Evolutionary conservation across 2,888 invertebrate species (phyloP).

Genomic region (Brachylomia viminalis): DNA sequence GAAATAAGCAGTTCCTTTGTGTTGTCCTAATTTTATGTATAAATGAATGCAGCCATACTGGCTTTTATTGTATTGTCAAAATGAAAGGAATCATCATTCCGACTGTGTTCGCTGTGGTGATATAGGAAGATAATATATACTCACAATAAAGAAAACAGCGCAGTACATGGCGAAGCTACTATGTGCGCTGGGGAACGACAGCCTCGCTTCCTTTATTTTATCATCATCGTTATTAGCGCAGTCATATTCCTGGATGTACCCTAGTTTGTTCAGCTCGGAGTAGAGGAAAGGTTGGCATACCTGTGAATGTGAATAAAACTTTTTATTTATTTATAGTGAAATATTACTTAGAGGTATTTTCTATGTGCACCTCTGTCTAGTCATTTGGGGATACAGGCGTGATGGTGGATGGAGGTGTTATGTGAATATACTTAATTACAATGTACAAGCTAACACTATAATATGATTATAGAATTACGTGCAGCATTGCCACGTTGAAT

Average conservation of each 20-base stretch:
- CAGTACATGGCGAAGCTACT: conserved; percentile 88
- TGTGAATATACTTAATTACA: neutral
- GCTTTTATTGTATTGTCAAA: neutral
- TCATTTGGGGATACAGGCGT: neutral
- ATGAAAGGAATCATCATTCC: neutral
- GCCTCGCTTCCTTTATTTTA: conserved; percentile 90
- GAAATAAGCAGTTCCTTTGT: neutral
- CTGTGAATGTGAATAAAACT: conserved; percentile 70
- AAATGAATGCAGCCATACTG: neutral
- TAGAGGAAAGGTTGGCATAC: conserved; percentile 91
- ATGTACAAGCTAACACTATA: neutral
- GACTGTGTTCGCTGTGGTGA: neutral
- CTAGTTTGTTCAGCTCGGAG: conserved; percentile 80
- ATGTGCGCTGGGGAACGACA: conserved; percentile 89
- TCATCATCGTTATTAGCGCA: conserved; percentile 73
- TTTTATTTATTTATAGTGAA: neutral
- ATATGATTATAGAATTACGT: neutral
- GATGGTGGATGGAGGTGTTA: too few relatives aligned
- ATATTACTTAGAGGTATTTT: neutral
- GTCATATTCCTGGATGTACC: conserved; percentile 85
- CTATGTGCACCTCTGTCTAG: neutral
- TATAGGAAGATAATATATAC: conserved; percentile 69
- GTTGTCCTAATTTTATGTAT: neutral
- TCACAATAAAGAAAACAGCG: conserved; percentile 93
- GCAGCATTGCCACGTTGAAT: neutral